Conservation (phyloP, 1,140 invertebrate genomes). For the Leptoteleia sp. region DNA sequence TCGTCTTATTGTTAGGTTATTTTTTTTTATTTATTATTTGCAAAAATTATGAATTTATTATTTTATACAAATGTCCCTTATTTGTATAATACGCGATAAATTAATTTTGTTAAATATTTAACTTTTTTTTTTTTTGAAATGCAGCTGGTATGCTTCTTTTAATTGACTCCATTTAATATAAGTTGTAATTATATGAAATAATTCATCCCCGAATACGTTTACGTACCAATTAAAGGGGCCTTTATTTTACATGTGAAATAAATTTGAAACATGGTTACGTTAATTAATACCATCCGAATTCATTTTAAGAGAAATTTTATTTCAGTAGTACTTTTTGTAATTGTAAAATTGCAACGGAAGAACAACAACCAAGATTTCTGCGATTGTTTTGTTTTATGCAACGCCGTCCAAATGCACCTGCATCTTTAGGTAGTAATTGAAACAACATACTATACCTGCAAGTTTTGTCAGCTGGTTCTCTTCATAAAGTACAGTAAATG, state of each 20-base stretch:
- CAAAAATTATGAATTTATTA: no score
- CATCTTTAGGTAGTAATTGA: constrained; percentile 54
- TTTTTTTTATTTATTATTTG: no score
- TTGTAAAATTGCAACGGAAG: constrained; percentile 37
- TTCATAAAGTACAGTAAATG: constrained; percentile 52
- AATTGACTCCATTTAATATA: no score
- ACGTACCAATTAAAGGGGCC: no score
- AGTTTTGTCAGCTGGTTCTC: constrained; percentile 58
- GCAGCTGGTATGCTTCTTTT: no score
- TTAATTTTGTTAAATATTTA: no score
- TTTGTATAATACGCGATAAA: no score
- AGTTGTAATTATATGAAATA: no score
- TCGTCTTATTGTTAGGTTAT: no score
- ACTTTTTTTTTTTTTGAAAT: no score
- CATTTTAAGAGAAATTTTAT: constrained; percentile 9
- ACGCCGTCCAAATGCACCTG: constrained; percentile 46
- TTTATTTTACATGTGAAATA: constrained; percentile 6
- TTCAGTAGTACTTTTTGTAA: constrained; percentile 27
- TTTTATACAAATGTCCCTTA: no score
- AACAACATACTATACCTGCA: constrained; percentile 50
- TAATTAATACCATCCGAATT: constrained; percentile 28
- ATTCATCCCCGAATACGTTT: no score
- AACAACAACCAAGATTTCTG: constrained; percentile 38
- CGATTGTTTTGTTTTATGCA: constrained; percentile 48
- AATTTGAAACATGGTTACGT: constrained; percentile 5